Conservation (phyloP, 2,888 invertebrate species). For the Drosophila neotestacea region DNA sequence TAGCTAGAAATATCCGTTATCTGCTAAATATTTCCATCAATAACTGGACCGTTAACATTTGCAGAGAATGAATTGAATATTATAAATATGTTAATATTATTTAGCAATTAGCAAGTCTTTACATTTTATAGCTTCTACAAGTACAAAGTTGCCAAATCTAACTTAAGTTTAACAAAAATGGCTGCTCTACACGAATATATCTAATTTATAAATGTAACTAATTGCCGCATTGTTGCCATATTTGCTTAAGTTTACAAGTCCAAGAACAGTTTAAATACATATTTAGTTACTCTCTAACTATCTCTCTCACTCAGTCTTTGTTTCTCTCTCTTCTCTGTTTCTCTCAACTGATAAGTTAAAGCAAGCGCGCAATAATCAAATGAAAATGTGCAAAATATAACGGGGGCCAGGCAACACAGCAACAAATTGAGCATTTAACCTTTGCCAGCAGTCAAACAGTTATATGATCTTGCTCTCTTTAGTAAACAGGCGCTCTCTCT, state of each 20-base stretch:
- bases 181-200: not conserved
- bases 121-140: too few relatives aligned
- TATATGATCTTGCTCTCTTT: conserved; percentile 34
- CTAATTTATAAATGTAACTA: conserved; percentile 26
- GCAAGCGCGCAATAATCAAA: conserved; percentile 44
- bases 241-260: conserved; percentile 14
- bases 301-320: not conserved
- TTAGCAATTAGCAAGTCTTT: too few relatives aligned
- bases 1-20: too few relatives aligned
- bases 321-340: conserved; percentile 8
- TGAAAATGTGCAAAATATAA: conserved; percentile 55
- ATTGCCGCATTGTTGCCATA: conserved; percentile 37
- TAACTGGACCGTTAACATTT: too few relatives aligned
- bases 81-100: too few relatives aligned
- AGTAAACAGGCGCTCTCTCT: conserved; percentile 1
- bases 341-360: conserved; percentile 42
- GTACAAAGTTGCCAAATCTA: too few relatives aligned
- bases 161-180: too few relatives aligned
- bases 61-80: too few relatives aligned
- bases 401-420: conserved; percentile 55
- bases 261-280: conserved; percentile 38
- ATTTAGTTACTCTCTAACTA: conserved; percentile 22
- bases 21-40: too few relatives aligned
- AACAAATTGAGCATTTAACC: conserved; percentile 77
- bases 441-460: conserved; percentile 63